Conservation (phyloP, 1,140 invertebrate genomes). For the Drosophila asahinai region DNA sequence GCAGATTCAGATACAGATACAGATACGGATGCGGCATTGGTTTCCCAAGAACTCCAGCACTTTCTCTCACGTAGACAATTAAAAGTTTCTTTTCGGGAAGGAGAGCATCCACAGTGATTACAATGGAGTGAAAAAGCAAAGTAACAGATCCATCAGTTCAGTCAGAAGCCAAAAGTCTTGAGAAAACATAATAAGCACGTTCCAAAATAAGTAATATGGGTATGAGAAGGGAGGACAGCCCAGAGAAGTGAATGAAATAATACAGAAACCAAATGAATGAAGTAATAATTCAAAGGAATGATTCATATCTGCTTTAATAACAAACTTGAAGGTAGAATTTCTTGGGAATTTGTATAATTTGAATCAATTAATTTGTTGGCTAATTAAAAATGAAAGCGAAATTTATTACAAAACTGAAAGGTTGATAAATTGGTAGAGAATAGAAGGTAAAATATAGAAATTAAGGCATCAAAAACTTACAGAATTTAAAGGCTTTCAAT, state of each 20-base stretch:
- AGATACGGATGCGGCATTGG: slow-evolving; percentile 23
- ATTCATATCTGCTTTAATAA: neutral
- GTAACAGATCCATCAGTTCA: slow-evolving; percentile 3
- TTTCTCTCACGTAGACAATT: slow-evolving; percentile 80
- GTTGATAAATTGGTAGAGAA: neutral
- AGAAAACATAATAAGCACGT: slow-evolving; percentile 27
- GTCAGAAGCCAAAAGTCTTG: slow-evolving; percentile 35
- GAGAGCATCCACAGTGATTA: slow-evolving; percentile 30
- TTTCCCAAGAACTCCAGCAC: slow-evolving; percentile 73
- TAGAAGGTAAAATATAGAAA: neutral
- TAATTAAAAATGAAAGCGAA: slow-evolving; percentile 12
- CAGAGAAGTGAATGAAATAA: neutral
- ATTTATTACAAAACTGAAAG: neutral
- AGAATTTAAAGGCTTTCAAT: neutral
- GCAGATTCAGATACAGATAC: slow-evolving; percentile 42
- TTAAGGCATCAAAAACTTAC: neutral
- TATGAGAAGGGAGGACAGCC: neutral
- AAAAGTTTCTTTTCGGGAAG: slow-evolving; percentile 60
- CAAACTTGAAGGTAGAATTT: neutral
- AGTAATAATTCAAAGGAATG: neutral
- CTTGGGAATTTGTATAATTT: neutral
- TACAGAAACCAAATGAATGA: neutral
- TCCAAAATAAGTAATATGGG: slow-evolving; percentile 23
- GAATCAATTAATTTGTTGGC: neutral
- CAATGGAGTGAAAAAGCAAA: slow-evolving; percentile 35